phyloP scores from a whole-genome alignment of 2,888 invertebrate genomes.

The Merodon equestris region DNA sequence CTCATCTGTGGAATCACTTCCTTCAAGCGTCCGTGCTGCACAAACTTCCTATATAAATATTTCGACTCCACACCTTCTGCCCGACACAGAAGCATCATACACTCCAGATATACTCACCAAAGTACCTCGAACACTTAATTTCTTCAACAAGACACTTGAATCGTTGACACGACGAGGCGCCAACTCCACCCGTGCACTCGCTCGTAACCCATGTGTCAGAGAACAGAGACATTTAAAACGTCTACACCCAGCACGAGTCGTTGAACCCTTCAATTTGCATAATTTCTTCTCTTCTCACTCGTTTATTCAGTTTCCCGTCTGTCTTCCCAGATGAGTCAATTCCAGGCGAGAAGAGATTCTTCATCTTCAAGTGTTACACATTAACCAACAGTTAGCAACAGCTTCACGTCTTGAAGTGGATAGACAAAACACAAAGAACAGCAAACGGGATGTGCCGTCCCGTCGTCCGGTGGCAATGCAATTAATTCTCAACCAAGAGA shows the following conservation, averaged over 20 bases:
- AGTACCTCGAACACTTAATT: constrained; percentile 43
- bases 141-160: constrained; percentile 39
- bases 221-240: constrained; percentile 13
- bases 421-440: neutral
- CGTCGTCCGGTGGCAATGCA: constrained; percentile 61
- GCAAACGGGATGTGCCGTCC: constrained; percentile 1
- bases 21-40: neutral
- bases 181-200: constrained; percentile 35
- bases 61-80: neutral
- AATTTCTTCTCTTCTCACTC: constrained; percentile 48
- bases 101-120: constrained; percentile 26
- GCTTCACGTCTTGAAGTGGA: too few relatives aligned
- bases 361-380: constrained; percentile 53
- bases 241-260: constrained; percentile 42
- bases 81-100: constrained; percentile 9
- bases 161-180: constrained; percentile 21
- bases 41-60: neutral
- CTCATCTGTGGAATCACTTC: too few relatives aligned
- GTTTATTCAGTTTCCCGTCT: neutral
- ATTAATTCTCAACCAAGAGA: constrained; percentile 52
- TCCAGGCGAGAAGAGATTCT: constrained; percentile 21
- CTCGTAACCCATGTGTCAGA: neutral
- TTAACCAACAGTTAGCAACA: constrained; percentile 36
- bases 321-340: constrained; percentile 46
- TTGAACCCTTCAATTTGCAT: constrained; percentile 66